Evolutionary conservation across 2,113 vertebrate species (phyloP), one percentile per base, ranked within the genome.

Genomic region (Ophiodon elongatus): DNA sequence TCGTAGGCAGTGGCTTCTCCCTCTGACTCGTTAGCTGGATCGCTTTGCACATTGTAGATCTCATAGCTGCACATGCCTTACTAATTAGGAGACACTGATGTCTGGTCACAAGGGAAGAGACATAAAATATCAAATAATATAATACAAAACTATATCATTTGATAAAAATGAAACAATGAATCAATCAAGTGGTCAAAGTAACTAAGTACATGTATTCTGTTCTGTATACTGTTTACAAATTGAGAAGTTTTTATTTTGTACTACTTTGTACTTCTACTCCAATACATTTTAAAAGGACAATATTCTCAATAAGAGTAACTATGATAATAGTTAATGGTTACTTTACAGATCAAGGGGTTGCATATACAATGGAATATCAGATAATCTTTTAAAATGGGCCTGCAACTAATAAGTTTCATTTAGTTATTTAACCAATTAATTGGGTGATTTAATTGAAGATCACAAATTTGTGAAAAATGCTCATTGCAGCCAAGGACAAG

Each of bases 1-100:
- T n/a, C n/a, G n/a, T n/a, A 37, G 45, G 67, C 66, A 31, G 39
- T 17, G 67, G 79, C 70, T 85, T 75, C 80, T 62, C 74, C 88
- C 71, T 19, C 39, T 21, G 35, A 8, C 54, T 80, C 25, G 71
- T 88, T 31, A 90, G 76, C n/a, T n/a, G n/a, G n/a, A n/a, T n/a
- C n/a, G n/a, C n/a, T n/a, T n/a, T n/a, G n/a, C n/a, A n/a, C n/a
- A n/a, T n/a, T n/a, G n/a, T n/a, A n/a, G n/a, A n/a, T n/a, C n/a
- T n/a, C n/a, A n/a, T n/a, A n/a, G n/a, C 76, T 91, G 88, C 65
- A 68, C 10, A 1, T 21, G 15, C 2, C 15, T 6, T n/a, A 13
- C 73, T 85, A 6, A 87, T 75, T 69, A 67, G 65, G 39, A 67
- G 25, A 6, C 8, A 27, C n/a, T 23, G 27, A 66, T 43, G 6